phyloP scores from a whole-genome alignment of 2,797 vertebrate species.

The Lagorchestes hirsutus region DNA sequence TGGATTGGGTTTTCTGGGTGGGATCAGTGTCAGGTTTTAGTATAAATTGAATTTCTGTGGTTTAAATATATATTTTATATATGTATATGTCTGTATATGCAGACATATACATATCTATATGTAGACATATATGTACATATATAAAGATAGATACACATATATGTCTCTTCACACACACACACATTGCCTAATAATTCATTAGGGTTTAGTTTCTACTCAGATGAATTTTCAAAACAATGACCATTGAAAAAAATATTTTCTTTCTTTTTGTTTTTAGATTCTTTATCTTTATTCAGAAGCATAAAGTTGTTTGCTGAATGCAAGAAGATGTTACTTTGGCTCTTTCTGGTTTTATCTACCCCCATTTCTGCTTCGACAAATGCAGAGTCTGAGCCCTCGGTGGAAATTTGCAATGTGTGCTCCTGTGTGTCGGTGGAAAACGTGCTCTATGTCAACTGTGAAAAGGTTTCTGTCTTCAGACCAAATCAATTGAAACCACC shows the following conservation, averaged over 20 bases:
- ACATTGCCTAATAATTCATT: conserved; percentile 66
- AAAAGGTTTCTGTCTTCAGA: conserved; percentile 97
- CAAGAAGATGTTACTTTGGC: conserved; percentile 99
- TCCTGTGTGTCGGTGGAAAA: conserved; percentile 99
- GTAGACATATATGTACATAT: neutral
- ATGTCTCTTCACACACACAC: neutral
- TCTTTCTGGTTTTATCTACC: conserved; percentile 95
- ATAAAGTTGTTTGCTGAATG: conserved; percentile 91
- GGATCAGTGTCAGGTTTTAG: conserved; percentile 15
- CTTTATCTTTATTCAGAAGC: conserved; percentile 88
- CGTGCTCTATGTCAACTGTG: conserved; percentile 98
- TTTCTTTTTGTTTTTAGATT: conserved; percentile 87
- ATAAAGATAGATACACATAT: too few species aligned
- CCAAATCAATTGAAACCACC: conserved; percentile 97
- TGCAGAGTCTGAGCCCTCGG: conserved; percentile 92
- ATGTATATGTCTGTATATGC: neutral
- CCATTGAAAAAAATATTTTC: conserved; percentile 84
- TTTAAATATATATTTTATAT: neutral
- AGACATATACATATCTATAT: neutral
- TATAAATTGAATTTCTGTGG: neutral
- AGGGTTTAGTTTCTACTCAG: conserved; percentile 72
- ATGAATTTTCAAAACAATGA: conserved; percentile 67
- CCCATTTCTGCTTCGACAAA: conserved; percentile 89
- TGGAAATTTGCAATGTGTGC: conserved; percentile 97
- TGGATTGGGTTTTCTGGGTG: conserved; percentile 30